Percentiles rank a stretch among this genome's conserved stretches.
Evolutionary conservation across 2,113 vertebrate genomes (phyloP).

Genomic region (Chamaea fasciata): DNA sequence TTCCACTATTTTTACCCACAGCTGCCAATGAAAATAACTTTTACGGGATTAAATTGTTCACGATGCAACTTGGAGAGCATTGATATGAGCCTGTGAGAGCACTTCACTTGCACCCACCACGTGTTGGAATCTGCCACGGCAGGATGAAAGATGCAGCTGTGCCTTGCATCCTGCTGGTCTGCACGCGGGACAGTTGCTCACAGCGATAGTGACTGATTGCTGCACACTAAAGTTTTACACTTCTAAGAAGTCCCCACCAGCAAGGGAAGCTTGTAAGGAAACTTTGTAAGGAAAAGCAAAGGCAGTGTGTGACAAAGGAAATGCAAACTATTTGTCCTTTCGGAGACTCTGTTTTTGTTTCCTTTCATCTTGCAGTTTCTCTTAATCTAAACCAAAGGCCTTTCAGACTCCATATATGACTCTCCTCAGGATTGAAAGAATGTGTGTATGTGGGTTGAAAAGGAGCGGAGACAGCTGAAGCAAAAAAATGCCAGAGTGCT

Average conservation of each 20-base stretch:
- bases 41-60: not conserved
- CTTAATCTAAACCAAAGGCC: slow-evolving; percentile 2
- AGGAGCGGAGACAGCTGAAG: not conserved
- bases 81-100: not conserved
- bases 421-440: not conserved
- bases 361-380: not conserved
- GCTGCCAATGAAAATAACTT: not conserved
- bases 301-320: not conserved
- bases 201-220: not conserved
- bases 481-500: not conserved
- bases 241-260: not conserved
- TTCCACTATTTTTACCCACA: not conserved
- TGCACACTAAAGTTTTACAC: not conserved
- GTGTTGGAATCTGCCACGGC: fast-evolving
- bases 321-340: not conserved
- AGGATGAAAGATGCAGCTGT: not conserved
- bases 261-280: not conserved
- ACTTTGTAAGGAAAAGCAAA: not conserved
- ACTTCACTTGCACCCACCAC: not conserved
- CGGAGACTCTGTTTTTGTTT: not conserved
- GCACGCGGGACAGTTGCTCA: fast-evolving
- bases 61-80: fast-evolving
- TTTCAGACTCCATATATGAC: not conserved
- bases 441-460: not conserved
- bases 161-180: not conserved